Evolutionary conservation across 2,888 invertebrate genomes (phyloP).

Genomic region (Leptopilina drosophilae): DNA sequence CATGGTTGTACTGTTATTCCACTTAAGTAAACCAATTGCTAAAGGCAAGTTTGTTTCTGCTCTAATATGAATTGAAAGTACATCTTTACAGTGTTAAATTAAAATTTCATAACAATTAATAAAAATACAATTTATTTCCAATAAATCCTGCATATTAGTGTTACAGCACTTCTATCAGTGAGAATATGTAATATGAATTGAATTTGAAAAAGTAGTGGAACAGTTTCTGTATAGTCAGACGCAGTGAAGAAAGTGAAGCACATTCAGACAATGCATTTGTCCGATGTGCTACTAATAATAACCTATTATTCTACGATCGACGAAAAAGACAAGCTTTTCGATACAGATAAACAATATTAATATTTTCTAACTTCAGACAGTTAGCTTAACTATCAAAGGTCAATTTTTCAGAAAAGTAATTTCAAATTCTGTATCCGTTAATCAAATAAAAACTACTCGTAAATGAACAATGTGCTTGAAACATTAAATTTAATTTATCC

Average conservation of each 20-base stretch:
- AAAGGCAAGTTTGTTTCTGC: not conserved
- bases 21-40: slow-evolving; percentile 27
- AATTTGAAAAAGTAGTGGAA: not conserved
- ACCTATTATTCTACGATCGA: no score
- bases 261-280: not conserved
- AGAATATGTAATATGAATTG: not conserved
- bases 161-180: no score
- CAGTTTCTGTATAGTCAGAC: slow-evolving; percentile 16
- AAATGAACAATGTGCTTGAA: no score
- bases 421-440: no score
- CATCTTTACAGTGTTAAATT: not conserved
- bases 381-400: no score
- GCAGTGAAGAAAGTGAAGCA: not conserved
- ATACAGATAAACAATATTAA: no score
- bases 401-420: no score
- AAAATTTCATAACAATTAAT: not conserved
- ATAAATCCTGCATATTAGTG: no score
- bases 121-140: not conserved
- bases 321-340: no score
- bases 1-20: slow-evolving; percentile 8
- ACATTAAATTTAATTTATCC: no score
- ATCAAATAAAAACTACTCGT: no score
- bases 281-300: not conserved
- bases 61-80: not conserved
- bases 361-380: no score